Evolutionary conservation across 2,113 vertebrate species (phyloP).

Genomic region (Nibea coibor): DNA sequence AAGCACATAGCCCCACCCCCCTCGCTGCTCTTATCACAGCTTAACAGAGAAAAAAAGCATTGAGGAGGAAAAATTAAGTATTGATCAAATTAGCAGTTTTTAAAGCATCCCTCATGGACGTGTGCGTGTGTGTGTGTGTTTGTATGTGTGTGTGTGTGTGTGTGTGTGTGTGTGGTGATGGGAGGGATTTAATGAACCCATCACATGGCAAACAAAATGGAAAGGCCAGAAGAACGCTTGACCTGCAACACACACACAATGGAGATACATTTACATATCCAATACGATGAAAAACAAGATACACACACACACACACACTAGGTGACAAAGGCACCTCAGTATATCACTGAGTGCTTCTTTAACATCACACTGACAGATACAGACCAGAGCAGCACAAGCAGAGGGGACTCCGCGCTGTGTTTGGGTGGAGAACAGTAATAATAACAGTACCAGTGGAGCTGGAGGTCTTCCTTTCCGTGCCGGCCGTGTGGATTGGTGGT

Average conservation of each 20-base stretch:
- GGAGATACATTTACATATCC: conserved; percentile 8
- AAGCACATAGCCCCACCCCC: conserved; percentile 74
- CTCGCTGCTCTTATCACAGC: conserved; percentile 91
- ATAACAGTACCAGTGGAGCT: background rate
- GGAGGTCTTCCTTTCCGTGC: background rate
- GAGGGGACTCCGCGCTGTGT: background rate
- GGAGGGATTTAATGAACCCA: conserved; percentile 89
- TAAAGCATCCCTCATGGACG: conserved; percentile 90
- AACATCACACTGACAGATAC: background rate
- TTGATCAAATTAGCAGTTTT: conserved; percentile 99
- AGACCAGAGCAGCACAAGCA: background rate
- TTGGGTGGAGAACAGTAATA: background rate
- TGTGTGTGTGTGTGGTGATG: conserved; percentile 30
- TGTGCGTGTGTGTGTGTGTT: conserved; percentile 29
- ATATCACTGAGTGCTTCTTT: background rate
- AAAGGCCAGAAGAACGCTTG: conserved; percentile 87
- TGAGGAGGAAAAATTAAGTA: conserved; percentile 98
- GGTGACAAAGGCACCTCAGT: background rate
- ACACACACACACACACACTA: conserved; percentile 6
- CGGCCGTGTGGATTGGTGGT: conserved; percentile 11
- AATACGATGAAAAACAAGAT: background rate
- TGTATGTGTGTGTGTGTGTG: conserved; percentile 7
- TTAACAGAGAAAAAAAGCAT: conserved; percentile 94
- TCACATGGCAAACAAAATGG: conserved; percentile 93
- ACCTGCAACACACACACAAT: conserved; percentile 80